A percentile compares a stretch with the other conserved stretches of the same genome.
phyloP scores from a whole-genome alignment of 2,797 vertebrate species.

The Dallia pectoralis region DNA sequence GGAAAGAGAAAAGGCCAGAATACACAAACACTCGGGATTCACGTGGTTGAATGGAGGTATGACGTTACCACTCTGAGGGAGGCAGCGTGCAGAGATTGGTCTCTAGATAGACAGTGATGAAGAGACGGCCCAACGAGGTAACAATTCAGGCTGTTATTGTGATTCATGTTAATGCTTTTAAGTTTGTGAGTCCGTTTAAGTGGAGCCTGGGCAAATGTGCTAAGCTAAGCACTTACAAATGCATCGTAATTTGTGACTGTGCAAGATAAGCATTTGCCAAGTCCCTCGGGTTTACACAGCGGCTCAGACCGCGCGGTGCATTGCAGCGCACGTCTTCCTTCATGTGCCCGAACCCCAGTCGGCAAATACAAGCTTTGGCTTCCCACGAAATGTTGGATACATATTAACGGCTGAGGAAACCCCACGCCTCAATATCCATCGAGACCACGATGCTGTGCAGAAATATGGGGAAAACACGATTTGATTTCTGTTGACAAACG shows the following conservation, averaged over 20 bases:
- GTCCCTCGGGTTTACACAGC: constrained; percentile 15
- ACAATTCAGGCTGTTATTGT: constrained; percentile 46
- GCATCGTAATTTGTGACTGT: constrained; percentile 40
- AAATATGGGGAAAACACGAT: too few species aligned
- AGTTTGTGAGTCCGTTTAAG: constrained; percentile 47
- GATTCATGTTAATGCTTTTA: constrained; percentile 54
- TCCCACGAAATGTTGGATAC: constrained; percentile 9
- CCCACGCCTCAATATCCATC: not conserved
- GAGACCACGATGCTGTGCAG: not conserved
- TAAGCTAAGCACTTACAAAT: constrained; percentile 57
- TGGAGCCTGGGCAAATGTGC: constrained; percentile 39
- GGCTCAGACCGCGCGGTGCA: constrained; percentile 11
- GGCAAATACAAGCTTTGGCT: constrained; percentile 10
- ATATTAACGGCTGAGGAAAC: constrained; percentile 14
- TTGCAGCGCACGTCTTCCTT: not conserved
- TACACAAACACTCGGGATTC: constrained; percentile 11
- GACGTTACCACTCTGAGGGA: constrained; percentile 13
- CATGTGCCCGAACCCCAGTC: constrained; percentile 10
- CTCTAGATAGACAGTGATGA: constrained; percentile 10
- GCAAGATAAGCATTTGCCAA: constrained; percentile 47
- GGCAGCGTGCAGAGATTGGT: not conserved
- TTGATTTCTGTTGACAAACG: too few species aligned
- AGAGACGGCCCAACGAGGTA: constrained; percentile 33
- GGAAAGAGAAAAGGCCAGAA: constrained; percentile 28
- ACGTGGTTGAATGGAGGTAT: not conserved